A percentile compares a stretch with the other conserved stretches of the same genome.
Conservation (phyloP, 2,888 invertebrate genomes). For the Polylopha cassiicola region DNA sequence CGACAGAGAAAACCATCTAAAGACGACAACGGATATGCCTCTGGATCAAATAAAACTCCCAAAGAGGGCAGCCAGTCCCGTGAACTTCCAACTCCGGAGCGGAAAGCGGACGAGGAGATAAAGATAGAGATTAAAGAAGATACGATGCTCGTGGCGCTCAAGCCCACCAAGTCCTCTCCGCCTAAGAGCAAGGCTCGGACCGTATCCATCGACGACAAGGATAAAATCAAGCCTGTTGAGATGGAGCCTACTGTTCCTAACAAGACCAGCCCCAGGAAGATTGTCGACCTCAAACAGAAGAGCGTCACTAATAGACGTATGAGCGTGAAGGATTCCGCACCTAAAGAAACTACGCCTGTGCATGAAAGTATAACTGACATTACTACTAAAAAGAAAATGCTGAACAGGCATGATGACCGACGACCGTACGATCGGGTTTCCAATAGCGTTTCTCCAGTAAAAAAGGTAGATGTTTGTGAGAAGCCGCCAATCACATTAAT, state of each 20-base stretch:
- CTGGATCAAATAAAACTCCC: conserved; percentile 66
- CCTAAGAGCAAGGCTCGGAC: conserved; percentile 32
- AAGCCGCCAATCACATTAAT: conserved; percentile 31
- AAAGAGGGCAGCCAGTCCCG: conserved; percentile 78
- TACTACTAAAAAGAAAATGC: conserved; percentile 32
- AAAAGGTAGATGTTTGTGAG: conserved; percentile 34
- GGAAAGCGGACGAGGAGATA: conserved; percentile 80
- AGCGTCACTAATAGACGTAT: conserved; percentile 37
- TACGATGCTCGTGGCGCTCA: conserved; percentile 49
- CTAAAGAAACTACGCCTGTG: conserved; percentile 32
- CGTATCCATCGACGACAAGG: conserved; percentile 59
- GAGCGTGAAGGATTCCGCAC: conserved; percentile 31
- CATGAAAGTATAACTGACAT: conserved; percentile 28
- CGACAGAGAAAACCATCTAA: conserved; percentile 69
- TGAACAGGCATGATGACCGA: conserved; percentile 32
- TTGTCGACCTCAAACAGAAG: conserved; percentile 45
- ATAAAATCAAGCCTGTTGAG: conserved; percentile 32
- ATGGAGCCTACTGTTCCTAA: conserved; percentile 26
- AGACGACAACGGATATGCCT: conserved; percentile 50
- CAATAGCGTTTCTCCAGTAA: conserved; percentile 38
- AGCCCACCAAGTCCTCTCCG: conserved; percentile 40
- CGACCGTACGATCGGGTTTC: conserved; percentile 26
- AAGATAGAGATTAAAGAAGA: conserved; percentile 60
- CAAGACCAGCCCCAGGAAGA: conserved; percentile 50
- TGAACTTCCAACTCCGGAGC: conserved; percentile 79